Evolutionary conservation across 1,140 invertebrate species (phyloP).

Genomic region (Achatina immaculata): DNA sequence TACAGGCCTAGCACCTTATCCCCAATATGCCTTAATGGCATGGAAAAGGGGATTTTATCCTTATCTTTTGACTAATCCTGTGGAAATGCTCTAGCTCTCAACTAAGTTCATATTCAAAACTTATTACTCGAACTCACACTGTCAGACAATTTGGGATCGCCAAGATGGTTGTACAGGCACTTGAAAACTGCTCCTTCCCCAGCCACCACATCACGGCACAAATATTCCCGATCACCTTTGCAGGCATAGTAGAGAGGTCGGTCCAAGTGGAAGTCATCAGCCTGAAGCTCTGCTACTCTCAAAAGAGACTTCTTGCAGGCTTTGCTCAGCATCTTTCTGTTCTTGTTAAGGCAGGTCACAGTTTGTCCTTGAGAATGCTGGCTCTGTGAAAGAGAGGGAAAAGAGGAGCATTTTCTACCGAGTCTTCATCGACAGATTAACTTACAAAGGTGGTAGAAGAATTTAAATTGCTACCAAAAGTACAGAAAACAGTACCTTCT

Average conservation of each 20-base stretch:
- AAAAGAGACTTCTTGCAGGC: constrained; percentile 85
- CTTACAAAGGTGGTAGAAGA: too few relatives aligned
- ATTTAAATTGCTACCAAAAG: too few relatives aligned
- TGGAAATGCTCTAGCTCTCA: too few relatives aligned
- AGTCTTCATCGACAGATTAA: too few relatives aligned
- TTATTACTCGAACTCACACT: constrained; percentile 63
- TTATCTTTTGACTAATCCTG: too few relatives aligned
- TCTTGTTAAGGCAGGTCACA: constrained; percentile 85
- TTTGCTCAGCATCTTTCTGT: constrained; percentile 60
- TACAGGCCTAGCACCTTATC: too few relatives aligned
- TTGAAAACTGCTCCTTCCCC: constrained; percentile 87
- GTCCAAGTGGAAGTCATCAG: constrained; percentile 92
- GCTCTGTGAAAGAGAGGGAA: constrained; percentile 45
- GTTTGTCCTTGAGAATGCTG: constrained; percentile 84
- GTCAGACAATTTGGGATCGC: constrained; percentile 77
- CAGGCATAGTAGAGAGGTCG: constrained; percentile 91
- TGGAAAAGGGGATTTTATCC: too few relatives aligned
- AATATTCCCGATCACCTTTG: constrained; percentile 82
- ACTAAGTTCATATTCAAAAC: neutral
- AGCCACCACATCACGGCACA: constrained; percentile 73
- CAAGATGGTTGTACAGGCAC: constrained; percentile 87
- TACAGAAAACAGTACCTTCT: too few relatives aligned
- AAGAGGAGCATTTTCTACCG: too few relatives aligned
- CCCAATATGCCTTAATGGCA: too few relatives aligned
- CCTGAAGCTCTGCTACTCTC: constrained; percentile 88